phyloP scores from a whole-genome alignment of 2,888 invertebrate species.

The Matsumyia berberina region DNA sequence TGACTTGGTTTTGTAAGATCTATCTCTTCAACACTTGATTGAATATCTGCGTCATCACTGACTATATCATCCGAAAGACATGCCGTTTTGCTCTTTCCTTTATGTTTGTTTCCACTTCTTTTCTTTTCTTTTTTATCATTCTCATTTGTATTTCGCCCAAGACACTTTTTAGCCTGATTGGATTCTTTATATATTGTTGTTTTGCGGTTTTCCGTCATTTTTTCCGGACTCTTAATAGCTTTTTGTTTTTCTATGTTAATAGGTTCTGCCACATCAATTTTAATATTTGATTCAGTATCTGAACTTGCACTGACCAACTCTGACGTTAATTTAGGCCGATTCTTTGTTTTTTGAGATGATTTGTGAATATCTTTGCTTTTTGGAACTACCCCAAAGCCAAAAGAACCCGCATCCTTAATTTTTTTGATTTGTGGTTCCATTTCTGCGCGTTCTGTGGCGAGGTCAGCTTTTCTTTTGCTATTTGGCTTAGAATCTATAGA shows the following conservation, averaged over 20 bases:
- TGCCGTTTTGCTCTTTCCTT: background rate
- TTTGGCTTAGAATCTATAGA: background rate
- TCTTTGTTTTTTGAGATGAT: background rate
- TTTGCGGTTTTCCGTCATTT: no score
- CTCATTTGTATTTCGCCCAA: background rate
- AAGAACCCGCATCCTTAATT: background rate
- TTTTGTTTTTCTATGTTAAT: no score
- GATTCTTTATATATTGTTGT: background rate
- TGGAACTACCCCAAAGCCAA: background rate
- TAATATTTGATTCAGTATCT: slow-evolving; percentile 1
- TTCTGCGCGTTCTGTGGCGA: background rate
- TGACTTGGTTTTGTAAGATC: background rate
- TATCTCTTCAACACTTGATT: background rate
- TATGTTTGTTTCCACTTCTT: background rate
- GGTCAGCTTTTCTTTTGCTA: slow-evolving; percentile 35
- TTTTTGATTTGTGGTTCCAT: slow-evolving; percentile 18
- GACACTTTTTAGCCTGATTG: background rate
- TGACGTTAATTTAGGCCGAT: no score
- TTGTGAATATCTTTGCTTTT: background rate
- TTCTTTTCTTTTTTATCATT: background rate
- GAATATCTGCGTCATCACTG: slow-evolving; percentile 32
- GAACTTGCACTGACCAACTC: background rate
- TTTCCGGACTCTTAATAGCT: no score
- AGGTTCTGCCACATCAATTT: background rate
- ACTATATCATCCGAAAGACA: background rate